phyloP scores from a whole-genome alignment of 2,113 vertebrate genomes.

The Nycticryphes semicollaris region DNA sequence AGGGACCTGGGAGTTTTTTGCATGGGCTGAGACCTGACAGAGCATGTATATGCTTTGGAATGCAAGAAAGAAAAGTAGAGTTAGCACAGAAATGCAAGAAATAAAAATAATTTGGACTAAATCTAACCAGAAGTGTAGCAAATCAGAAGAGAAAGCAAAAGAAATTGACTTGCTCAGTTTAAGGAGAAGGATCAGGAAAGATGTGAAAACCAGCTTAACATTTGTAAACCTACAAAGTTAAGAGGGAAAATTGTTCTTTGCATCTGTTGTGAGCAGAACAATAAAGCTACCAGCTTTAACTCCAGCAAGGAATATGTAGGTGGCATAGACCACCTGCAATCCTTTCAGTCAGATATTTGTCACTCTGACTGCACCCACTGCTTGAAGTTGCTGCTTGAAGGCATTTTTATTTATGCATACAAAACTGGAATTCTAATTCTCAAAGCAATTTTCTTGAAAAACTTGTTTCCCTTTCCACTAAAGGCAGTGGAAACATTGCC shows the following conservation, averaged over 20 bases:
- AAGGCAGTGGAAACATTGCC: not conserved
- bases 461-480: not conserved
- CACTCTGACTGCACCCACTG: not conserved
- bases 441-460: not conserved
- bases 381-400: not conserved
- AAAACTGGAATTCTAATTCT: not conserved
- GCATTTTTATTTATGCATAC: not conserved
- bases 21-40: not conserved
- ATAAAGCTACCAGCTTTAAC: not conserved
- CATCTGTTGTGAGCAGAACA: not conserved
- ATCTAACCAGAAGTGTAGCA: not conserved
- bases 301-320: not conserved
- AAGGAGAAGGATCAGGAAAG: not conserved
- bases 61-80: not conserved
- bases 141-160: not conserved
- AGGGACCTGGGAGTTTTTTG: not conserved
- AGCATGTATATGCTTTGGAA: not conserved
- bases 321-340: not conserved
- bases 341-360: not conserved
- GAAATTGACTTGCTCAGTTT: not conserved
- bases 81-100: not conserved
- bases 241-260: not conserved
- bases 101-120: not conserved
- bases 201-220: not conserved
- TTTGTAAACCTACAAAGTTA: not conserved